Evolutionary conservation across 2,797 vertebrate species (phyloP).

Genomic region (Parotocinclus haroldoi): DNA sequence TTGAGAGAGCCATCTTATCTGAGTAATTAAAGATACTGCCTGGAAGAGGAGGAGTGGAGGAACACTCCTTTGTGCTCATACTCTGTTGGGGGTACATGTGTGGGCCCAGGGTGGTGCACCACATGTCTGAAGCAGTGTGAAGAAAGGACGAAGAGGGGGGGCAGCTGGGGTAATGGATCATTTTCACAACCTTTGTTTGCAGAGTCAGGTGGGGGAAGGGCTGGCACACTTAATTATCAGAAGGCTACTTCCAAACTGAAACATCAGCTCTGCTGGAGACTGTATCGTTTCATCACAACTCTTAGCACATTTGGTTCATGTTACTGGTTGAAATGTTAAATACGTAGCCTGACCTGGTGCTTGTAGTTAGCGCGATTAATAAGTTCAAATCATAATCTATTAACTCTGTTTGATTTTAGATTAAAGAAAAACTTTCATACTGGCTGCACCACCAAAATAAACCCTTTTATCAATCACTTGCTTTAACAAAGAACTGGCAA

Average conservation of each 20-base stretch:
- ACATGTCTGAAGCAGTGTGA: constrained; percentile 49
- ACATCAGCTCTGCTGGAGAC: constrained; percentile 19
- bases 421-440: background rate
- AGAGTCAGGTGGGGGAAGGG: constrained; percentile 44
- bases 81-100: constrained; percentile 39
- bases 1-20: constrained; percentile 37
- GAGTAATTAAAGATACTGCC: constrained; percentile 49
- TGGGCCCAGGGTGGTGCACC: constrained; percentile 34
- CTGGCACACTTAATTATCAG: constrained; percentile 50
- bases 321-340: background rate
- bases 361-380: no score
- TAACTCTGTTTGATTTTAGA: background rate
- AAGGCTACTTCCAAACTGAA: constrained; percentile 39
- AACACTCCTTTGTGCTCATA: constrained; percentile 37
- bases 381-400: background rate
- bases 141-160: constrained; percentile 35
- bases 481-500: constrained; percentile 20
- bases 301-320: background rate
- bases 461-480: background rate
- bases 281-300: background rate
- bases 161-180: constrained; percentile 62
- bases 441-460: background rate
- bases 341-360: background rate
- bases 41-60: constrained; percentile 30
- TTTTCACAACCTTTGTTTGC: constrained; percentile 63